These are phyloP conservation scores for Hyppa rectilinea DNA, from an alignment of 2,888 invertebrate genomes.

Conservation along the genomic window DNA sequence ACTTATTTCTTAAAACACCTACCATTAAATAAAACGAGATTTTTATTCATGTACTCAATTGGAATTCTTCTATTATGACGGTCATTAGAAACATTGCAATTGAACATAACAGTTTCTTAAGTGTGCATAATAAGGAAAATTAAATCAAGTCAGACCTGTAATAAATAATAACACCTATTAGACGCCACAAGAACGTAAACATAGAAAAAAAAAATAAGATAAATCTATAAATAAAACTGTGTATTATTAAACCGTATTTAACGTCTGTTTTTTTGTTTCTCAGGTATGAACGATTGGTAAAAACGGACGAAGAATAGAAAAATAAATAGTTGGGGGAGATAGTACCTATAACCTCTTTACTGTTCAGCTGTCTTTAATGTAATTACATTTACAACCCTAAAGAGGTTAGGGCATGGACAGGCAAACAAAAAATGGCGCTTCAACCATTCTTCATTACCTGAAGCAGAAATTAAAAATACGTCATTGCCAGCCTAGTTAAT, in stretches of 20 bases:
- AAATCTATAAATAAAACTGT: background rate
- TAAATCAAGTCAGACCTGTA: constrained; percentile 20
- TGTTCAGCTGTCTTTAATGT: too few relatives aligned
- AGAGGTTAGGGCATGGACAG: background rate
- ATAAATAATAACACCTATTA: background rate
- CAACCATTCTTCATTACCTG: background rate
- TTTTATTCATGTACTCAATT: background rate
- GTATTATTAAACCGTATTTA: background rate
- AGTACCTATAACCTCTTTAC: too few relatives aligned
- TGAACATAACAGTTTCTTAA: background rate
- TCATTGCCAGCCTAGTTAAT: background rate
- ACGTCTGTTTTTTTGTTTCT: constrained; percentile 10
- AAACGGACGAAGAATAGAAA: constrained; percentile 14
- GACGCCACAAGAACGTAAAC: background rate
- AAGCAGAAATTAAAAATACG: background rate
- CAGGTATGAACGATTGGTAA: constrained; percentile 29
- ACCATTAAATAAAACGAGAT: background rate
- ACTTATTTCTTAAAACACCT: background rate
- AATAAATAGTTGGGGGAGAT: too few relatives aligned
- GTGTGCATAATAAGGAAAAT: constrained; percentile 8
- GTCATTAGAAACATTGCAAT: background rate
- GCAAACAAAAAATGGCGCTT: background rate
- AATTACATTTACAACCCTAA: too few relatives aligned
- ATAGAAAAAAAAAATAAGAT: constrained; percentile 15
- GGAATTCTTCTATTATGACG: too few relatives aligned